These are phyloP conservation scores for Sinelater perroti DNA, from an alignment of 2,888 invertebrate genomes.

Conservation along the genomic window DNA sequence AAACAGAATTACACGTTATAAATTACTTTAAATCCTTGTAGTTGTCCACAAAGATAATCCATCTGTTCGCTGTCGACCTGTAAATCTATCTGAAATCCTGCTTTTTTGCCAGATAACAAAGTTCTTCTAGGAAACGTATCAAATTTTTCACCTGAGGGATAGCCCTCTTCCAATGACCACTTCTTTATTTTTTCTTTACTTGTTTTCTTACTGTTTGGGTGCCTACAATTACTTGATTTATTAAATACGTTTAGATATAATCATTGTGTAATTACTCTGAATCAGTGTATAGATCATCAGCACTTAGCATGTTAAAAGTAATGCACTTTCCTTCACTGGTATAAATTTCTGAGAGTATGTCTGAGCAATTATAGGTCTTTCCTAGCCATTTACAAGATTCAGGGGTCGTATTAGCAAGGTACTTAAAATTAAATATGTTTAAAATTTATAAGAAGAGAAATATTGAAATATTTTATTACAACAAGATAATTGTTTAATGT, in stretches of 20 bases:
- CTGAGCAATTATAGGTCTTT: not conserved
- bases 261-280: not conserved
- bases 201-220: not conserved
- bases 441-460: no score
- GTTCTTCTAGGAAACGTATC: slow-evolving; percentile 74
- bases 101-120: slow-evolving; percentile 45
- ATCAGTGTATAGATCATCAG: slow-evolving; percentile 60
- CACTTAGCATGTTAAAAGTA: no score
- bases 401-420: not conserved
- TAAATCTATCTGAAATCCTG: slow-evolving; percentile 54
- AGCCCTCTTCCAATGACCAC: slow-evolving; percentile 73
- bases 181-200: not conserved
- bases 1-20: not conserved
- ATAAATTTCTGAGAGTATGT: no score
- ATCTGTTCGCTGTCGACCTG: not conserved
- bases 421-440: slow-evolving; percentile 10
- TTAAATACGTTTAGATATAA: slow-evolving; percentile 43
- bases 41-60: slow-evolving; percentile 15
- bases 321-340: no score
- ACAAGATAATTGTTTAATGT: no score
- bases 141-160: slow-evolving; percentile 61
- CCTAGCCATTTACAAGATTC: slow-evolving; percentile 43
- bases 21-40: slow-evolving; percentile 24
- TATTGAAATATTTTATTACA: no score
- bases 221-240: not conserved